These are phyloP conservation scores for Sycophaga agraensis DNA, from an alignment of 1,140 invertebrate genomes.

Conservation along the genomic window DNA sequence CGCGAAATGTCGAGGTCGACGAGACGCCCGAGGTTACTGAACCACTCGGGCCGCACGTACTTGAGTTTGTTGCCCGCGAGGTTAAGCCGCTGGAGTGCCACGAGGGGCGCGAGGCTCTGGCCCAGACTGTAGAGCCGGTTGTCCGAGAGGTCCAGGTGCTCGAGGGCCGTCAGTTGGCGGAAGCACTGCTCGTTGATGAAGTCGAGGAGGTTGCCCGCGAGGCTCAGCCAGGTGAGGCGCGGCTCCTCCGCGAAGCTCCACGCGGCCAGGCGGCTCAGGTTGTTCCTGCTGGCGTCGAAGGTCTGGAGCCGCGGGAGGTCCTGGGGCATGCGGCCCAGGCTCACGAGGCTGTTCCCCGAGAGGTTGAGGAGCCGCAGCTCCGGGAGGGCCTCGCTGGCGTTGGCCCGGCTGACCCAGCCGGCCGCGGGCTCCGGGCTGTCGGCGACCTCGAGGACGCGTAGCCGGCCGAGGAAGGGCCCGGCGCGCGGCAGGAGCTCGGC, in stretches of 20 bases:
- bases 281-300: constrained; percentile 15
- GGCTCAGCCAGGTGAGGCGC: constrained; percentile 56
- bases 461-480: neutral
- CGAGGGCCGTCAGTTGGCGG: constrained; percentile 47
- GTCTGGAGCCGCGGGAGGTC: no score
- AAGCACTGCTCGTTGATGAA: constrained; percentile 61
- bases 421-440: constrained; percentile 28
- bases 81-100: constrained; percentile 69
- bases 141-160: constrained; percentile 64
- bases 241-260: neutral
- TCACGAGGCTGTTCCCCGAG: no score
- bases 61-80: constrained; percentile 70
- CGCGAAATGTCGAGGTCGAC: constrained; percentile 80
- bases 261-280: constrained; percentile 31
- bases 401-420: no score
- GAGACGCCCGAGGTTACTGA: constrained; percentile 66
- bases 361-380: no score
- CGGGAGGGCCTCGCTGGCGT: no score
- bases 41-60: constrained; percentile 60
- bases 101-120: constrained; percentile 60
- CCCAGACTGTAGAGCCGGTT: constrained; percentile 66
- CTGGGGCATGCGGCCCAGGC: no score
- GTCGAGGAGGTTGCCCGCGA: constrained; percentile 60
- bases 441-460: constrained; percentile 23
- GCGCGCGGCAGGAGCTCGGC: neutral